phyloP scores from a whole-genome alignment of 2,888 invertebrate species.

The Mantis religiosa region DNA sequence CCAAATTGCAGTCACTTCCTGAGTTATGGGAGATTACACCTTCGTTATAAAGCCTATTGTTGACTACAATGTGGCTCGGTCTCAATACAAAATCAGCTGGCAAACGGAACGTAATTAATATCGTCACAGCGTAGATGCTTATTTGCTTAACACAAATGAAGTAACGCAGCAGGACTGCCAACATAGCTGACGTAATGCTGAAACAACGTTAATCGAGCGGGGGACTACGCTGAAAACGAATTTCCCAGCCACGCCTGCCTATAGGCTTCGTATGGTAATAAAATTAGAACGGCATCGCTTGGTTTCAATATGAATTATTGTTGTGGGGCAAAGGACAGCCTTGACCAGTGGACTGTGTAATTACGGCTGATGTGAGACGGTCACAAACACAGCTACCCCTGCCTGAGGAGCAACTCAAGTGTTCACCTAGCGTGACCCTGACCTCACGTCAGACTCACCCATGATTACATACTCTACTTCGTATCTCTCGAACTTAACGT shows the following conservation, averaged over 20 bases:
- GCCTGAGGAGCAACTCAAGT: neutral
- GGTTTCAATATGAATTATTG: neutral
- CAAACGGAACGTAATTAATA: neutral
- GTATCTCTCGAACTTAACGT: too few relatives aligned
- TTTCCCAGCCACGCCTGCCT: neutral
- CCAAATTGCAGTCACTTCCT: too few relatives aligned
- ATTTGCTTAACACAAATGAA: neutral
- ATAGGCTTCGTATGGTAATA: neutral
- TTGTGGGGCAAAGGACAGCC: neutral
- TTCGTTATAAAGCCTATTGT: neutral
- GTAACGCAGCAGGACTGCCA: neutral
- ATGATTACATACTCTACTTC: too few relatives aligned
- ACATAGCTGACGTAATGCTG: neutral
- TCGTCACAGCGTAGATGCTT: neutral
- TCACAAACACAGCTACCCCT: neutral
- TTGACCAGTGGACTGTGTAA: neutral
- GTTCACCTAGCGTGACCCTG: too few relatives aligned
- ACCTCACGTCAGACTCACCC: too few relatives aligned
- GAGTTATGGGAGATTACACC: too few relatives aligned
- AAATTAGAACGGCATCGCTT: neutral
- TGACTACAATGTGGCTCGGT: neutral
- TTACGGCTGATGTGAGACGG: neutral
- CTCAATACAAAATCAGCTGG: neutral
- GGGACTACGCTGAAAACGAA: neutral
- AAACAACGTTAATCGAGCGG: neutral